phyloP scores from a whole-genome alignment of 1,140 invertebrate species.

The Colletes gigas region DNA sequence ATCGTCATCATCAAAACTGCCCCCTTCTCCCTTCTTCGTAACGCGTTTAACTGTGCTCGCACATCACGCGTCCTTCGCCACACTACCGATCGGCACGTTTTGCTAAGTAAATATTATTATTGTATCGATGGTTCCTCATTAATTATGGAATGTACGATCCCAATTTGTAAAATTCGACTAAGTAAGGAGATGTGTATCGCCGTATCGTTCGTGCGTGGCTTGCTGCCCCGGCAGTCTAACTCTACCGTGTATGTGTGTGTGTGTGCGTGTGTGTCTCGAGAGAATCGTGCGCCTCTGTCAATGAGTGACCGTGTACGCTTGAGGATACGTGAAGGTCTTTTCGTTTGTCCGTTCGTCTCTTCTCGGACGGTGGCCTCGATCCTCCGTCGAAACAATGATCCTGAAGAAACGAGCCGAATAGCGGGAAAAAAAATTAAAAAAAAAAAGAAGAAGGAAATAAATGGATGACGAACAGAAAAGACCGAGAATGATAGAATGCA shows the following conservation, averaged over 20 bases:
- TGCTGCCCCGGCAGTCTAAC: conserved; percentile 73
- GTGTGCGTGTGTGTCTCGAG: conserved; percentile 53
- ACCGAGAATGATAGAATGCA: conserved; percentile 47
- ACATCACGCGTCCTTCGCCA: conserved; percentile 72
- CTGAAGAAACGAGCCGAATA: conserved; percentile 30
- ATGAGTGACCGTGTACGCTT: conserved; percentile 43
- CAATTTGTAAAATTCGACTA: conserved; percentile 76
- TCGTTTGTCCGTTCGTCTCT: conserved; percentile 30
- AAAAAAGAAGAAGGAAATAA: conserved; percentile 13
- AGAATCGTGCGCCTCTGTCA: conserved; percentile 47
- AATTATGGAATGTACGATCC: conserved; percentile 75
- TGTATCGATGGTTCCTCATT: conserved; percentile 79
- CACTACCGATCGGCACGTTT: conserved; percentile 76
- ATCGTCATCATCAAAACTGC: background rate
- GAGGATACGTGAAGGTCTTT: conserved; percentile 48
- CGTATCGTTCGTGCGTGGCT: conserved; percentile 71
- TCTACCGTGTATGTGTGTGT: conserved; percentile 57
- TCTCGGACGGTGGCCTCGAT: background rate
- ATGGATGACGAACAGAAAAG: conserved; percentile 25
- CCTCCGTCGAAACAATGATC: background rate
- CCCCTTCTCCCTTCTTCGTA: conserved; percentile 43
- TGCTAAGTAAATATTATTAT: conserved; percentile 76
- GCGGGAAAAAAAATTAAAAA: too few relatives aligned
- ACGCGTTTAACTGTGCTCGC: conserved; percentile 72
- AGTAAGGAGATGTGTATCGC: conserved; percentile 70